These are phyloP conservation scores for Apeltes quadracus DNA, from an alignment of 2,113 vertebrate genomes.

Conservation along the genomic window DNA sequence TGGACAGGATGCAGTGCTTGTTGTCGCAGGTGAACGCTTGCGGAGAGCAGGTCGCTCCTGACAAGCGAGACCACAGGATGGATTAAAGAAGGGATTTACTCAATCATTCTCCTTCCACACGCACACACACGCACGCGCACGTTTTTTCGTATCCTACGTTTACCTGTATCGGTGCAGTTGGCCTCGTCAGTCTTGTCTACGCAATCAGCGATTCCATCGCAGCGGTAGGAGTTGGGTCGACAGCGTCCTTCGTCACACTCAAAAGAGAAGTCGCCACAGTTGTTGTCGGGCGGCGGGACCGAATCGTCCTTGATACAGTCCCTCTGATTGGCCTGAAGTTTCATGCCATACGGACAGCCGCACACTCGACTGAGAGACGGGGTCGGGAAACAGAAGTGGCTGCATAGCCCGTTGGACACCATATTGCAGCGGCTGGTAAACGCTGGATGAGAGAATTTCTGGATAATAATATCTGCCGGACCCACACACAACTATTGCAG, in stretches of 20 bases:
- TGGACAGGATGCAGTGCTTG: constrained; percentile 67
- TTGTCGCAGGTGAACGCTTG: constrained; percentile 74
- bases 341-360: constrained; percentile 78
- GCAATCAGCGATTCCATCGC: constrained; percentile 73
- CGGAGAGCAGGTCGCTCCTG: constrained; percentile 76
- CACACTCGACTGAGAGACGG: constrained; percentile 68
- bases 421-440: constrained; percentile 64
- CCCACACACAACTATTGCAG: not conserved
- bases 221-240: constrained; percentile 68
- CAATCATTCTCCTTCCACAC: not conserved
- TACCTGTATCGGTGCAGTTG: constrained; percentile 76
- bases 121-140: not conserved
- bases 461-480: not conserved
- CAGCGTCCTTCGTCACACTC: constrained; percentile 77
- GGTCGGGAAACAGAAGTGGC: constrained; percentile 79
- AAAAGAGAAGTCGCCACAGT: constrained; percentile 66
- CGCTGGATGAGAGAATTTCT: constrained; percentile 25
- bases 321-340: constrained; percentile 68
- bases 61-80: not conserved
- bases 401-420: constrained; percentile 72
- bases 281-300: constrained; percentile 64
- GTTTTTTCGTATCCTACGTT: not conserved
- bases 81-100: not conserved
- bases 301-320: constrained; percentile 77
- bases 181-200: constrained; percentile 74